Conservation (phyloP, 1,140 invertebrate species). For the Phenacoccus solenopsis region DNA sequence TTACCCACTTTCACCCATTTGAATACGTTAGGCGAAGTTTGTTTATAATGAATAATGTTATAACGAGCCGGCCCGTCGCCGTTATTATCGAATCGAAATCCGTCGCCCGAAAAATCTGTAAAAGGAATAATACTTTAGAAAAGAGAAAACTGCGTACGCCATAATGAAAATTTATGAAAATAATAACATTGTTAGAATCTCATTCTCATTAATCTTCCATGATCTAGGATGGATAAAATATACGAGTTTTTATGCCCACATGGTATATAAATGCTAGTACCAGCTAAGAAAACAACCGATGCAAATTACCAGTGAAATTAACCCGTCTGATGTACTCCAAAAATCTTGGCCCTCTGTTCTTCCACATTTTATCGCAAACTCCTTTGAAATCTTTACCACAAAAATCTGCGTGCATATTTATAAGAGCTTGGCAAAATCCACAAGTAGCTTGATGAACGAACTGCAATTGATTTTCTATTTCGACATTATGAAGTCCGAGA, state of each 20-base stretch:
- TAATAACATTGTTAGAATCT: too few relatives aligned
- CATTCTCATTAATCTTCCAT: too few relatives aligned
- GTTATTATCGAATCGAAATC: conserved; percentile 76
- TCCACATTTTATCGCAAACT: conserved; percentile 75
- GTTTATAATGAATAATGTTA: conserved; percentile 90
- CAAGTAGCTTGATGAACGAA: conserved; percentile 87
- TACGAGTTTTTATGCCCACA: too few relatives aligned
- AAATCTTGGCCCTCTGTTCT: conserved; percentile 69
- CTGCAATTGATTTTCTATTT: conserved; percentile 72
- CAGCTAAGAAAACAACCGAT: too few relatives aligned
- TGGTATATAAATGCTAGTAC: too few relatives aligned
- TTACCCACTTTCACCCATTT: conserved; percentile 77
- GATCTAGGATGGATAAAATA: too few relatives aligned
- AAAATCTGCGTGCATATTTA: conserved; percentile 65
- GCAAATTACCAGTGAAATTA: conserved; percentile 62
- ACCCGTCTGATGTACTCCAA: conserved; percentile 72
- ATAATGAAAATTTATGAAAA: too few relatives aligned
- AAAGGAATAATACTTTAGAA: too few relatives aligned
- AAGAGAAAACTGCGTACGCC: too few relatives aligned
- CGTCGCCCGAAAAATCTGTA: conserved; percentile 50
- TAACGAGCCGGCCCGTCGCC: conserved; percentile 88
- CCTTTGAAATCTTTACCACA: conserved; percentile 50
- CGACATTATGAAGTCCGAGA: neutral
- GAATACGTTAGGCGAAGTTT: conserved; percentile 53
- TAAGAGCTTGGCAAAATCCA: conserved; percentile 75